Evolutionary conservation across 2,888 invertebrate species (phyloP), one percentile per base, ranked within the genome.

Genomic region (Lasioglossum morio): DNA sequence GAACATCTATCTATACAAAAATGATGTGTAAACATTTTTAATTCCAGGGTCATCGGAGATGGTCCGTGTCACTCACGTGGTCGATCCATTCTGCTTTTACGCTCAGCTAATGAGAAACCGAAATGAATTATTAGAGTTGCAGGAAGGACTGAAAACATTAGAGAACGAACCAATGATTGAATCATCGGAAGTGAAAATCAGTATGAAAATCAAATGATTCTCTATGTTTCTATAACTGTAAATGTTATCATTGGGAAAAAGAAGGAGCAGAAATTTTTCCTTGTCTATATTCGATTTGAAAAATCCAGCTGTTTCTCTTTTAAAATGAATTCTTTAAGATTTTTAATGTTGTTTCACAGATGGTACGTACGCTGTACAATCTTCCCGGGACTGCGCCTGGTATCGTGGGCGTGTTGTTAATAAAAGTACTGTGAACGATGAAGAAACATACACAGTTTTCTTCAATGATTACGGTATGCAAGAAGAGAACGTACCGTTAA

Each of bases 401-500:
- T 97, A 97, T 92, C 96, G 98, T 79, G 97, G 96, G 16, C 95
- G 96, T 74, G 95, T 97, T 0, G 92, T 95, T 84, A 84, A 92
- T 69, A 86, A 91, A 77, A 72, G 94, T 92, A 66, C 91, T 91
- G 82, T 19, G 8, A 72, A 92, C 0, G 89, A 92, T 2, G 93
- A 95, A 4, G 94, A 95, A 0, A 87, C 93, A 0, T 96, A 96
- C 90, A 95, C 96, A 43, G 96, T 97, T 4, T 96, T 96, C 90
- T 96, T 96, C 87, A 95, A 97, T 34, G 98, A 98, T 94, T 96
- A 96, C 89, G 98, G 98, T 2, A 95, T 96, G 89, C 95, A 94
- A 0, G 96, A 96, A 82, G 91, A 93, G 0, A 95, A 97, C 2
- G 92, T 95, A 69, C 87, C 97, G 96, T 80, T 95, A 96, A 76